Evolutionary conservation across 1,140 invertebrate species (phyloP).

Genomic region (Drosophila serrata): DNA sequence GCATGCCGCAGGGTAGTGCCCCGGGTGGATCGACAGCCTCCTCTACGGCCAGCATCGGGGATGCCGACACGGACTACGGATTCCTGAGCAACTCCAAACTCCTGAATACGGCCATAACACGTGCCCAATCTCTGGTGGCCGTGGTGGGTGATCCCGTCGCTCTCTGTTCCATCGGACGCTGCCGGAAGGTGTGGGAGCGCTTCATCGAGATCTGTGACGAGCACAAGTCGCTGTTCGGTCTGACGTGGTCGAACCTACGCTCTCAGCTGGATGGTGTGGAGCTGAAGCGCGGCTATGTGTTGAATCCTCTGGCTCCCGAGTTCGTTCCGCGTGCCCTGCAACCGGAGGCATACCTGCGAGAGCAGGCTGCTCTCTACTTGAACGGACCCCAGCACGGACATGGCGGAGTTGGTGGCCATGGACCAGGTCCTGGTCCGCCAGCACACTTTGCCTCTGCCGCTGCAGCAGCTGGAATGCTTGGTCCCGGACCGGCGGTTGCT

Average conservation of each 20-base stretch:
- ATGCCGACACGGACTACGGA: conserved; percentile 91
- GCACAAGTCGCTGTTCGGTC: conserved; percentile 91
- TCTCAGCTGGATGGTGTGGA: conserved; percentile 91
- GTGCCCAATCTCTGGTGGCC: conserved; percentile 94
- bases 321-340: conserved; percentile 90
- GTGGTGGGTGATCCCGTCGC: conserved; percentile 95
- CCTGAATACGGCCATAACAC: conserved; percentile 94
- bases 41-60: conserved; percentile 71
- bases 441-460: conserved; percentile 47
- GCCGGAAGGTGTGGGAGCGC: conserved; percentile 93
- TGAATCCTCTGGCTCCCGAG: conserved; percentile 94
- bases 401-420: conserved; percentile 51
- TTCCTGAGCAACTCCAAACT: conserved; percentile 94
- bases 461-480: conserved; percentile 56
- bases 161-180: conserved; percentile 93
- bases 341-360: conserved; percentile 85
- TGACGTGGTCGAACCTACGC: conserved; percentile 89
- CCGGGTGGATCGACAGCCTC: conserved; percentile 61
- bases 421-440: conserved; percentile 54
- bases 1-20: conserved; percentile 85
- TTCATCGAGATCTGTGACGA: conserved; percentile 91
- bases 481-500: conserved; percentile 59
- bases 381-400: conserved; percentile 59
- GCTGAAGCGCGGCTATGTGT: conserved; percentile 90
- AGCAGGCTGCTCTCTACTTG: conserved; percentile 78